Evolutionary conservation across 2,113 vertebrate species (phyloP).

Genomic region (Recurvirostra avosetta): DNA sequence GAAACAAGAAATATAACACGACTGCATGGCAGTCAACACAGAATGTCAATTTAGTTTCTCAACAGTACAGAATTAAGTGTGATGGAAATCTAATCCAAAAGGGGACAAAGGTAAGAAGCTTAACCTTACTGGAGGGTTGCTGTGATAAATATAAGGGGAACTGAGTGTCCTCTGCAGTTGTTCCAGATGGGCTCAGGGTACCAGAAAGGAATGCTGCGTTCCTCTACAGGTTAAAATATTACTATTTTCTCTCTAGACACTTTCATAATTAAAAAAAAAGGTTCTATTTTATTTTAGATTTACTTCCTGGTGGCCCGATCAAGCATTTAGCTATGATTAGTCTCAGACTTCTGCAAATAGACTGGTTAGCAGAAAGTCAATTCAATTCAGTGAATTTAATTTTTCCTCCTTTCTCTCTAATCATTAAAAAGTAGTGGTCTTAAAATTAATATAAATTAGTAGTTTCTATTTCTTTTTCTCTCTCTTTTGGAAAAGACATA

Average conservation of each 20-base stretch:
- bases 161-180: not conserved
- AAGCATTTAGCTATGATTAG: not conserved
- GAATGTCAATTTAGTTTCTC: not conserved
- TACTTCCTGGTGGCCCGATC: not conserved
- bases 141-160: not conserved
- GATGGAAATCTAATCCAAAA: not conserved
- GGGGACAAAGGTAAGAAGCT: not conserved
- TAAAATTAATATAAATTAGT: not conserved
- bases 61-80: not conserved
- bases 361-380: not conserved
- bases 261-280: not conserved
- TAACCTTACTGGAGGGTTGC: not conserved
- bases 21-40: not conserved
- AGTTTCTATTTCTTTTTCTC: not conserved
- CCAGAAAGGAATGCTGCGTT: not conserved
- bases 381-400: not conserved
- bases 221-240: not conserved
- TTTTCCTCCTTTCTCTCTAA: not conserved
- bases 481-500: not conserved
- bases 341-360: not conserved
- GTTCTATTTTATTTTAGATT: not conserved
- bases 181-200: not conserved
- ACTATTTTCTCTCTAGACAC: not conserved
- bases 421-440: not conserved
- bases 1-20: not conserved